phyloP scores from a whole-genome alignment of 1,140 invertebrate genomes.

The Lethrus apterus region DNA sequence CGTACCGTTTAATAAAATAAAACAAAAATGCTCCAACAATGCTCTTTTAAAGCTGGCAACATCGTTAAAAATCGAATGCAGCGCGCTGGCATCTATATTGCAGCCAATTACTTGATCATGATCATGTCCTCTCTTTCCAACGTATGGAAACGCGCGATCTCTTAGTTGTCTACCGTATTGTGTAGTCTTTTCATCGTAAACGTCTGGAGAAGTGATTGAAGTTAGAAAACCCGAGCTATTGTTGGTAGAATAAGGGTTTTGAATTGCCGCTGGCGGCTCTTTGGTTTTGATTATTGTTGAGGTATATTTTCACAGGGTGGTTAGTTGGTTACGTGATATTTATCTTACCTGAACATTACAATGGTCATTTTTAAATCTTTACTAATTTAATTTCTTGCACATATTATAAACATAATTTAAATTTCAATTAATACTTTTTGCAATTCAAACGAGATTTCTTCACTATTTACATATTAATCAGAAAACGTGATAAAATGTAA shows the following conservation, averaged over 20 bases:
- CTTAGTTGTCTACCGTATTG: slow-evolving; percentile 9
- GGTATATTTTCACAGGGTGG: too few relatives aligned
- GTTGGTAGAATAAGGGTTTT: slow-evolving; percentile 7
- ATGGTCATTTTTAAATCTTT: too few relatives aligned
- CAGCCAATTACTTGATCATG: slow-evolving; percentile 11
- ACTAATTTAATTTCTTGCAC: too few relatives aligned
- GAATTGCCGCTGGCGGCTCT: slow-evolving; percentile 3
- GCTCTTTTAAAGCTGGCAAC: slow-evolving; percentile 7
- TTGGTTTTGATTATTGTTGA: too few relatives aligned
- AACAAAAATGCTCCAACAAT: slow-evolving; percentile 2
- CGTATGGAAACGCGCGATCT: background rate
- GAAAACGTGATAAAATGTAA: too few relatives aligned
- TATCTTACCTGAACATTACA: too few relatives aligned
- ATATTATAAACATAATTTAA: too few relatives aligned
- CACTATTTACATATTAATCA: too few relatives aligned
- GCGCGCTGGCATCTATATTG: slow-evolving; percentile 10
- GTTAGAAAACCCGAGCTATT: slow-evolving; percentile 13
- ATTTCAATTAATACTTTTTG: too few relatives aligned
- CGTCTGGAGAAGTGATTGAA: slow-evolving; percentile 15
- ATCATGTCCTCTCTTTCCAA: slow-evolving; percentile 3
- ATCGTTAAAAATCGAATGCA: slow-evolving; percentile 3
- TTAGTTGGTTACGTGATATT: too few relatives aligned
- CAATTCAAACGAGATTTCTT: too few relatives aligned
- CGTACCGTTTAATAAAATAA: slow-evolving; percentile 1
- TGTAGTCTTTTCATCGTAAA: slow-evolving; percentile 9